Evolutionary conservation across 37 sponge, comb jelly and placozoan genomes (phyloP).

Genomic region (Spongilla lacustris): DNA sequence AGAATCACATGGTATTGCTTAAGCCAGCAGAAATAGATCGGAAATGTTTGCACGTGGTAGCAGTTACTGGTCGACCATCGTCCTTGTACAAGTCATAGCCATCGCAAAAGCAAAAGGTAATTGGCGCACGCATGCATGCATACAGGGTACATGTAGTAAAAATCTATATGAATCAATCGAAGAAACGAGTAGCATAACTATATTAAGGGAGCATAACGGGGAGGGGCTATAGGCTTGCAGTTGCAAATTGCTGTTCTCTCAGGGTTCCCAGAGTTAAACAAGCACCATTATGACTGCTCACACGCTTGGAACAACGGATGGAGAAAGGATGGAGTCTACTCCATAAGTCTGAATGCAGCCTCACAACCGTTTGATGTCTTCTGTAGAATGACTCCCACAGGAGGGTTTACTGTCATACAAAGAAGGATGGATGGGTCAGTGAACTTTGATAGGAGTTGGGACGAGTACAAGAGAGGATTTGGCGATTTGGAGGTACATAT

Average conservation of each 20-base stretch:
- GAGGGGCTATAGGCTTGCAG: too few relatives aligned
- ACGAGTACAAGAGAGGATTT: constrained; percentile 21
- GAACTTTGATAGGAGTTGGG: constrained; percentile 15
- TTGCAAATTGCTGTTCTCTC: too few relatives aligned
- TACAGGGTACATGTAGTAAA: too few relatives aligned
- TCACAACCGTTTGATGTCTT: background rate
- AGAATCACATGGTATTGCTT: too few relatives aligned
- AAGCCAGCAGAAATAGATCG: too few relatives aligned
- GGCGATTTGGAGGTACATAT: background rate
- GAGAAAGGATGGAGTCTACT: background rate
- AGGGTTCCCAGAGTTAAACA: too few relatives aligned
- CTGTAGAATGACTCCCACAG: background rate
- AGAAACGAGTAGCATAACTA: too few relatives aligned
- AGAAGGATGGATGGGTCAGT: constrained; percentile 16
- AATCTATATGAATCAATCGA: too few relatives aligned
- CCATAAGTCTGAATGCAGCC: background rate
- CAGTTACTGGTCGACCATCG: background rate
- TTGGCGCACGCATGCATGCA: too few relatives aligned
- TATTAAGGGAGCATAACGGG: too few relatives aligned
- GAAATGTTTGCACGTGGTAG: too few relatives aligned
- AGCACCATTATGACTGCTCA: background rate
- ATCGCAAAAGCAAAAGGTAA: too few relatives aligned
- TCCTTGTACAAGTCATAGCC: background rate
- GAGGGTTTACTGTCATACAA: background rate
- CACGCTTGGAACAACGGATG: background rate